These are phyloP conservation scores for Melitaea cinxia DNA, from an alignment of 1,140 invertebrate species.

Conservation along the genomic window DNA sequence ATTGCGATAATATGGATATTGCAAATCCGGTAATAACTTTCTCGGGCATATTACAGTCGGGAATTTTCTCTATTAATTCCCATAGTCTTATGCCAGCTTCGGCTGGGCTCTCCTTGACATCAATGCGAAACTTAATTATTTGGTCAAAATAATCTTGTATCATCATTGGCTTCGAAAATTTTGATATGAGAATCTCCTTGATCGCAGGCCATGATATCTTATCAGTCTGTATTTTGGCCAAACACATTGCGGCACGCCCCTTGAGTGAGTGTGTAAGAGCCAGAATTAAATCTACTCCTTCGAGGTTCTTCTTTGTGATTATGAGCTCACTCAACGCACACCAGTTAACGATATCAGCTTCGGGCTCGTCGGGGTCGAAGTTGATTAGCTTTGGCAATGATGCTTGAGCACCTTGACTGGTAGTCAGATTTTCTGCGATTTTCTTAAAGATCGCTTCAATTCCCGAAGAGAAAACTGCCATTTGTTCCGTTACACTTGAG, in stretches of 20 bases:
- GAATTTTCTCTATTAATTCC: constrained; percentile 39
- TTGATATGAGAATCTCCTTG: constrained; percentile 36
- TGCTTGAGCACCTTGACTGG: too few relatives aligned
- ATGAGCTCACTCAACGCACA: constrained; percentile 32
- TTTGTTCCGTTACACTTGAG: too few relatives aligned
- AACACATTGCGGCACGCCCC: constrained; percentile 33
- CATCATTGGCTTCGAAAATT: constrained; percentile 38
- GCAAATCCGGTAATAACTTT: constrained; percentile 36
- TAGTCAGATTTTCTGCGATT: too few relatives aligned
- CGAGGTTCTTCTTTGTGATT: constrained; percentile 18
- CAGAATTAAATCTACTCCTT: constrained; percentile 32
- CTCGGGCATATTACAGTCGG: constrained; percentile 31
- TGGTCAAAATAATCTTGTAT: constrained; percentile 47
- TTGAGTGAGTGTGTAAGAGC: constrained; percentile 35
- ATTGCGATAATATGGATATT: constrained; percentile 34
- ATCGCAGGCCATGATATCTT: constrained; percentile 29
- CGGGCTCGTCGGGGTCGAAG: constrained; percentile 26
- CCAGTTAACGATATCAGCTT: constrained; percentile 30
- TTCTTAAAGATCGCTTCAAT: too few relatives aligned
- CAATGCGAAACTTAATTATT: constrained; percentile 37
- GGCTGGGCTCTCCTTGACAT: constrained; percentile 31
- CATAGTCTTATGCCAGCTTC: constrained; percentile 37
- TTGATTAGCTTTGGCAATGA: too few relatives aligned
- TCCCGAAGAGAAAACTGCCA: too few relatives aligned
- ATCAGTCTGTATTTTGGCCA: constrained; percentile 28